Base-by-base conservation (phyloP, 2,797 vertebrate genomes). In the Rhinatrema bivittatum region DNA sequence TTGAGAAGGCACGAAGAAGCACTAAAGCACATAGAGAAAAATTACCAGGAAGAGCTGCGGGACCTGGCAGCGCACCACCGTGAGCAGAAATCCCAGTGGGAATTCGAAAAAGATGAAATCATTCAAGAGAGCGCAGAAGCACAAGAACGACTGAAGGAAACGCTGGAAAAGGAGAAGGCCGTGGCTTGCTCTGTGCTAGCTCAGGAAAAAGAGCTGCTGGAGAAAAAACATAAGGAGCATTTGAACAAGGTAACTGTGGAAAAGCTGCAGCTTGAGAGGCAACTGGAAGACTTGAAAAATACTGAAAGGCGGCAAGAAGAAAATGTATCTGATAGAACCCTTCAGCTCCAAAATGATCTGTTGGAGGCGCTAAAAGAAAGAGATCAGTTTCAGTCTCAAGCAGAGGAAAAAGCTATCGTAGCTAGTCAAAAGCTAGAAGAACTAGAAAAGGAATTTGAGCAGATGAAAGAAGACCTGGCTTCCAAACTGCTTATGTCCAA, bases 31-130 rank as follows among this genome's bases (percentile, higher is more conserved):
- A 72, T 94, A 4, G 78, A 91, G 13, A 73, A 72, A 16, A 61
- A 46, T 53, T 73, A 87, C 59, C 71, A 73, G 32, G 79, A 9
- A 4, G 72, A 91, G 68, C 56, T 94, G 42, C 41, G 2, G 25
- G 65, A 76, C 3, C 53, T 93, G 0, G 45, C 58, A 1, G 71
- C 88, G 1, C 75, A 66, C 21, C 85, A 82, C 0, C 28, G 9
- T 0, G 66, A 78, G 45, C 82, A 92, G 60, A 84, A 72, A 34
- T 67, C 73, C 17, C 63, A 56, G 44, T 94, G 88, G 91, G 76
- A 81, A 33, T 59, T 56, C 1, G 56, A 68, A 47, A 42, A 69
- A 12, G 64, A 71, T 21, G 51, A 50, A 15, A 54, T 60, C 7
- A 19, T 42, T 29, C 47, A n/a, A n/a, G 77, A 85, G n/a, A 53